A percentile compares a stretch with the other conserved stretches of the same genome.
Evolutionary conservation across 2,113 vertebrate genomes (phyloP).

Genomic region (Lophura nycthemera): DNA sequence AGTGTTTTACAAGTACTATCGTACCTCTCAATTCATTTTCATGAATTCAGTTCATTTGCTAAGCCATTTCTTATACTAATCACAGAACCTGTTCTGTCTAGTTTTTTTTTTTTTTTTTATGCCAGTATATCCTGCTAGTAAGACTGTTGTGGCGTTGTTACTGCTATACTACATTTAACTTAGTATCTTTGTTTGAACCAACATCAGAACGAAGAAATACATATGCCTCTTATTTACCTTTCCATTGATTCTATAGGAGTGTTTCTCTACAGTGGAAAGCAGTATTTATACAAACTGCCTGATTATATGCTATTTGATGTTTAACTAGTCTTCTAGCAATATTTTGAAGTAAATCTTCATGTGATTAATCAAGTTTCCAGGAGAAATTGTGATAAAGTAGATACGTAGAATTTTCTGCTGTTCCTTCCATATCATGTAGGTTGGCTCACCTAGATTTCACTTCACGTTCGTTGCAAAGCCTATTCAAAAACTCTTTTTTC

Average conservation of each 20-base stretch:
- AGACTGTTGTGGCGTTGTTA: not conserved
- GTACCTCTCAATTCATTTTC: not conserved
- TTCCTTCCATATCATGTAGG: not conserved
- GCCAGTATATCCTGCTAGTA: not conserved
- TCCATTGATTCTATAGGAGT: not conserved
- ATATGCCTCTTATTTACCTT: not conserved
- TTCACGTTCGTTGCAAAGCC: not conserved
- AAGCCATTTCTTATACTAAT: not conserved
- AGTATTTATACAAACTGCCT: not conserved
- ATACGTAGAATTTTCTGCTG: not conserved
- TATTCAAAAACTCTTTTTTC: not conserved
- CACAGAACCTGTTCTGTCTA: not conserved
- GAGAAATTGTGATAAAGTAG: not conserved
- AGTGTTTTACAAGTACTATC: not conserved
- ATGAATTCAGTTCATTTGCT: not conserved
- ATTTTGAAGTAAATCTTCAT: not conserved
- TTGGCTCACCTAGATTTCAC: not conserved
- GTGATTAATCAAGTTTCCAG: not conserved
- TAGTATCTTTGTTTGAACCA: not conserved
- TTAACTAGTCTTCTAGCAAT: not conserved
- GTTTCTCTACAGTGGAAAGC: not conserved
- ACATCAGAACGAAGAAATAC: not conserved
- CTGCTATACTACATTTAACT: not conserved
- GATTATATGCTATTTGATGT: not conserved
- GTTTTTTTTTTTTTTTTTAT: not conserved